Evolutionary conservation across 2,113 vertebrate species (phyloP), one percentile per base, ranked within the genome.

Genomic region (Bubo blakistoni): DNA sequence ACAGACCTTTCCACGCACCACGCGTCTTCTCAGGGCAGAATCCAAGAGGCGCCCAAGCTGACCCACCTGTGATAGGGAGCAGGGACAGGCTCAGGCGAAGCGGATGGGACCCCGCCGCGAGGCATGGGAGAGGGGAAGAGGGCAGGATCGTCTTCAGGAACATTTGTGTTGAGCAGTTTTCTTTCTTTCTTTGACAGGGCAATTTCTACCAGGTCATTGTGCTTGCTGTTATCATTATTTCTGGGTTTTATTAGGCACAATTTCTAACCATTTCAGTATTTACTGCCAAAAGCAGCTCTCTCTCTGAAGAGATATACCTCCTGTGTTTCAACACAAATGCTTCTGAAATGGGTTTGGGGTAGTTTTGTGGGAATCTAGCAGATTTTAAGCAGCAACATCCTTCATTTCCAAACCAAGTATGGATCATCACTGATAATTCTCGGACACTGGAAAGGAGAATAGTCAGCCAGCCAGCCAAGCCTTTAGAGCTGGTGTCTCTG

Each of bases 21-120:
- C 88, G 96, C 96, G 38, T 98, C 98, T 98, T 98, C 99, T 99
- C 99, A 99, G 99, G 99, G 99, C 99, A 99, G 99, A 99, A 99
- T 99, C 98, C 99, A 99, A 98, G 99, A 99, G 98, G 99, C 99
- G 97, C 99, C 99, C 98, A 99, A 99, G 97, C 98, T 99, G 98
- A 99, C 99, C 97, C 99, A 99, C 98, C 99, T 99, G 99, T 99
- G 99, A 99, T 98, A 97, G 97, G 96, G 57, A 78, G 69, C 51
- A 22, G 49, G 62, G 84, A 55, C 42, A 46, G 67, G 72, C 76
- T 59, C 66, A 58, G 17, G 85, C 32, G 44, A 73, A 85, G 73
- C 63, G 12, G 52, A 77, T n/a, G 74, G 76, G 52, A 90, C 29
- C 74, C 63, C 59, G 2, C 58, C 46, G 13, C 0, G 3, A 25